Evolutionary conservation across 2,888 invertebrate species (phyloP), one percentile per base, ranked within the genome.

Genomic region (Erebia ligea): DNA sequence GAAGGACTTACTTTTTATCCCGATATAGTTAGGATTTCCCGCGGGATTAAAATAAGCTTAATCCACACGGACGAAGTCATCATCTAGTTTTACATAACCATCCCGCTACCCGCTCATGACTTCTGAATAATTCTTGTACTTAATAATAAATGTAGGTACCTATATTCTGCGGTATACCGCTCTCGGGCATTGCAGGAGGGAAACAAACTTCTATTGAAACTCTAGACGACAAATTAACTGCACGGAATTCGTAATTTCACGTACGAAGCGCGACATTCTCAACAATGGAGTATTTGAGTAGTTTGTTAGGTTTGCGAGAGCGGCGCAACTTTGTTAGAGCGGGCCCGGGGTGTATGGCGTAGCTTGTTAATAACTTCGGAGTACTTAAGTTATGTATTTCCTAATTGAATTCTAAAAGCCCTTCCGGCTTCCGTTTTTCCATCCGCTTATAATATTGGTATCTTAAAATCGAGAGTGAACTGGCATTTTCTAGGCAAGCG

Each of bases 151-250:
- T 34, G 6, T 13, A 21, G 5, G 19, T 21, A 11, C 9, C 1
- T 64, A 34, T 11, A 50, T 56, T 21, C 13, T 1, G n/a, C 4
- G 8, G 54, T 42, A 54, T 48, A 21, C 54, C 56, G 62, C 63
- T 67, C 67, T 63, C 15, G 68, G 66, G 50, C 50, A 67, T 10
- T n/a, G 15, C 11, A 50, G n/a, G 58, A 45, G 56, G 34, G 58
- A 62, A 34, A 48, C 69, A 45, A 70, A 75, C 74, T 75, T 70
- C 45, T 59, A 64, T 52, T 68, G 58, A 52, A 72, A 71, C 63
- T 69, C 67, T 34, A 58, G 42, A 57, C 68, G 72, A 74, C 76
- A 76, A 75, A 76, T 76, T 76, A 73, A 64, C 73, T 64, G 69
- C 63, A 63, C 11, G 70, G 74, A 76, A 72, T 73, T 68, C 58